These are phyloP conservation scores for Microctonus hyperodae DNA, from an alignment of 2,888 invertebrate genomes.

Conservation along the genomic window DNA sequence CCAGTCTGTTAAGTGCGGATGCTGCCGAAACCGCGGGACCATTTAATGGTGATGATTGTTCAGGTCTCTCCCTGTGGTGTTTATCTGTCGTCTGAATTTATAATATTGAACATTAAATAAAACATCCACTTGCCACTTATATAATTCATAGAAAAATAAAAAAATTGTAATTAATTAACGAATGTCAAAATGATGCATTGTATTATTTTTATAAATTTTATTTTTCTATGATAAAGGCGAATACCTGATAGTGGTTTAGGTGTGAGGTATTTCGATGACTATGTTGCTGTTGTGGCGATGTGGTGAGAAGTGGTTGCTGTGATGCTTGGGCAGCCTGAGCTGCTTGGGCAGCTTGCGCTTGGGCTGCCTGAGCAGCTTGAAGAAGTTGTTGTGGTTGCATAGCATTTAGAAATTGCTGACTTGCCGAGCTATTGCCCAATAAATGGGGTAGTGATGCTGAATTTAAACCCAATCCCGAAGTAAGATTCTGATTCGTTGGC, in stretches of 20 bases:
- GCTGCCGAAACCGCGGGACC: slow-evolving; percentile 66
- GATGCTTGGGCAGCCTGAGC: slow-evolving; percentile 54
- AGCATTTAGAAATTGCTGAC: slow-evolving; percentile 79
- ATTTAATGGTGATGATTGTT: slow-evolving; percentile 63
- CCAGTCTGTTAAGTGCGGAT: slow-evolving; percentile 74
- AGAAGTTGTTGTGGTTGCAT: slow-evolving; percentile 73
- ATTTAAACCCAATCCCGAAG: slow-evolving; percentile 74
- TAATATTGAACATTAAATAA: slow-evolving; percentile 37
- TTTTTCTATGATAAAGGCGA: background rate
- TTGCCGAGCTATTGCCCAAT: slow-evolving; percentile 73
- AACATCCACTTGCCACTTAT: too few relatives aligned
- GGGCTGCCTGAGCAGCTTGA: slow-evolving; percentile 60
- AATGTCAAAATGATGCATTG: background rate
- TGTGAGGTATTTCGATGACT: slow-evolving; percentile 60
- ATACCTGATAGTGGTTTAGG: slow-evolving; percentile 59
- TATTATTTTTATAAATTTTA: too few relatives aligned
- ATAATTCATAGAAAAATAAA: background rate
- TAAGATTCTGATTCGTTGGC: slow-evolving; percentile 72
- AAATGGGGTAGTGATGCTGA: slow-evolving; percentile 75
- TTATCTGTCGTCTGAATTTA: slow-evolving; percentile 58
- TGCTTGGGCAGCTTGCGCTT: slow-evolving; percentile 51
- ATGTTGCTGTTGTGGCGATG: slow-evolving; percentile 59
- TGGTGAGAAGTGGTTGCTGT: slow-evolving; percentile 57
- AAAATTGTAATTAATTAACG: background rate
- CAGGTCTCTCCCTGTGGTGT: slow-evolving; percentile 64